These are phyloP conservation scores for Eclectus roratus DNA, from an alignment of 2,113 vertebrate genomes.

Conservation along the genomic window DNA sequence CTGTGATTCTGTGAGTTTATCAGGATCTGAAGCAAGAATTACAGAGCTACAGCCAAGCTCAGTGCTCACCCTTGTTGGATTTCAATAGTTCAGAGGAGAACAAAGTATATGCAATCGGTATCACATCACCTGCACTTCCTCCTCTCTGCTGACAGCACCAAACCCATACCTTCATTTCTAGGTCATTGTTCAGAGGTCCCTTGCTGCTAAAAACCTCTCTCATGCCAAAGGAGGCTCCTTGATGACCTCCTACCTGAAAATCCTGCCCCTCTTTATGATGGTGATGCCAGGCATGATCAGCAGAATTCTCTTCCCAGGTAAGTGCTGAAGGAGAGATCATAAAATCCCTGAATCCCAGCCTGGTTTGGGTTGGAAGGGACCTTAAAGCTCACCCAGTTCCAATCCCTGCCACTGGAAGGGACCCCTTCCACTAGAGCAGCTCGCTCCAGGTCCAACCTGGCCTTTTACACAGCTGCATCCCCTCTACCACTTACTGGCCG, in stretches of 20 bases:
- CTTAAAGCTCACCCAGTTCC: not conserved
- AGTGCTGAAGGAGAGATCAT: not conserved
- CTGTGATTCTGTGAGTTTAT: not conserved
- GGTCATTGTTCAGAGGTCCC: constrained; percentile 96
- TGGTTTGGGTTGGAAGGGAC: not conserved
- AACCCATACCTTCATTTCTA: constrained; percentile 48
- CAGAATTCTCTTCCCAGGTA: constrained; percentile 93
- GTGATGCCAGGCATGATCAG: constrained; percentile 96
- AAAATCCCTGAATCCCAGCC: not conserved
- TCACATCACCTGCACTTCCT: not conserved
- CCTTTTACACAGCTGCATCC: not conserved
- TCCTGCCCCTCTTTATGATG: constrained; percentile 92
- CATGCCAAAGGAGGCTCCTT: constrained; percentile 95
- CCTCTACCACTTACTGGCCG: no score
- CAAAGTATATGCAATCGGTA: rapidly evolving
- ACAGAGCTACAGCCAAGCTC: not conserved
- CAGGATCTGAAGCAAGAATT: not conserved
- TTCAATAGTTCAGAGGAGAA: not conserved
- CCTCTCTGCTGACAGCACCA: not conserved
- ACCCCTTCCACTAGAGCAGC: not conserved
- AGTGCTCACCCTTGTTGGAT: not conserved
- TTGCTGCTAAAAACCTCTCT: constrained; percentile 89
- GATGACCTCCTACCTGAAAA: constrained; percentile 90
- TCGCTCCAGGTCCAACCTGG: not conserved
- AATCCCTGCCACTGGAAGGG: not conserved